phyloP scores from a whole-genome alignment of 2,113 vertebrate species.

The Oenanthe oenanthe region DNA sequence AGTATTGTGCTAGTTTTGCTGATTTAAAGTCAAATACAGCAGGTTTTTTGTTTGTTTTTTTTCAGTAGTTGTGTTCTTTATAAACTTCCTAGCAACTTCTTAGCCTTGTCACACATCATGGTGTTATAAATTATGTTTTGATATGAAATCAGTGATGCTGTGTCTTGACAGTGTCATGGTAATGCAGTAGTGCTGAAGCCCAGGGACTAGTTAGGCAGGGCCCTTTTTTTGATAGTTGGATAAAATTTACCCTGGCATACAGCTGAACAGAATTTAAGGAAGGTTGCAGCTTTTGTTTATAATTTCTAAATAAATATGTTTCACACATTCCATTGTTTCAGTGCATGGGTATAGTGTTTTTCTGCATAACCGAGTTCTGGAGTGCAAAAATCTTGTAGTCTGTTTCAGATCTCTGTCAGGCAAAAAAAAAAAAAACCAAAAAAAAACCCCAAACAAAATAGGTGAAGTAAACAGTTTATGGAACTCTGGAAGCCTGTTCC shows the following conservation, averaged over 20 bases:
- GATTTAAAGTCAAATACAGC: neutral
- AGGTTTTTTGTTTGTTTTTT: neutral
- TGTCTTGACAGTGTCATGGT: neutral
- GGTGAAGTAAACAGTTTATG: neutral
- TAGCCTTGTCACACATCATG: neutral
- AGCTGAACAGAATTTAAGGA: neutral
- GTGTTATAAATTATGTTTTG: neutral
- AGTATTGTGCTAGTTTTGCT: slow-evolving; percentile 18
- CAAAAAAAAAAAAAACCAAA: neutral
- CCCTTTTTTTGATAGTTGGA: neutral
- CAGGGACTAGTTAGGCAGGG: neutral
- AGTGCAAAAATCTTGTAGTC: neutral
- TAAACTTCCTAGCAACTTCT: neutral
- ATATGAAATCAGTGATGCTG: neutral
- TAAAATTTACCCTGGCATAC: neutral
- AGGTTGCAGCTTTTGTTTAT: neutral
- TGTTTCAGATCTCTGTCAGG: neutral
- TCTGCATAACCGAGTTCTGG: neutral
- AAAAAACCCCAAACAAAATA: neutral
- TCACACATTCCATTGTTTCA: neutral
- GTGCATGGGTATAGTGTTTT: neutral
- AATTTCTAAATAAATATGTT: neutral
- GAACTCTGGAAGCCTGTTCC: neutral
- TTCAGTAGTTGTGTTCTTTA: neutral
- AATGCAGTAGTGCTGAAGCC: neutral